Evolutionary conservation across 2,113 vertebrate species (phyloP), one percentile per base, ranked within the genome.

Genomic region (Hoplias malabaricus): DNA sequence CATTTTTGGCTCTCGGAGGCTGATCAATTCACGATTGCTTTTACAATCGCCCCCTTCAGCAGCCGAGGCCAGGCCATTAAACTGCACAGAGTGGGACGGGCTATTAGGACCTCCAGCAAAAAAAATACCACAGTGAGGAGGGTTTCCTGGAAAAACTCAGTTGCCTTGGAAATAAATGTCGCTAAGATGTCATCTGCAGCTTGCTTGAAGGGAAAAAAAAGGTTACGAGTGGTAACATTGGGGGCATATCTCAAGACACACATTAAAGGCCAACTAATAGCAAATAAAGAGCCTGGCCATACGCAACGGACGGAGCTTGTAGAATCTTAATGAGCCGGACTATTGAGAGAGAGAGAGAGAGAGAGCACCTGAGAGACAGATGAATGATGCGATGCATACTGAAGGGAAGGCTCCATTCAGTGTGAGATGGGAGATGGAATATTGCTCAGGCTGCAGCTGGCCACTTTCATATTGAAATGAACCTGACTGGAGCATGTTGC

Each of bases 381-480:
- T 83, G 50, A 80, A 77, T 62, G 69, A 68, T 57, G 50, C 14
- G 56, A 40, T 23, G 53, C 29, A 3, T 42, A 53, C 13, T 76
- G 77, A 68, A 71, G 50, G 66, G 38, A 65, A 33, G 69, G 65
- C n/a, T 43, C 25, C 63, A 70, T 74, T 74, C 65, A 79, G 66
- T 34, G 38, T 61, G 75, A 56, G 46, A 50, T 59, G 31, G 23
- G 62, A 72, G 71, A 70, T 59, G 59, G 61, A 59, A 79, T 62
- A 62, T 29, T 56, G 46, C 19, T 9, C 69, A 11, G 36, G 42
- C 67, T 63, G 69, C 82, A 80, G 82, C 78, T 77, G 82, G 69
- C 50, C 81, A 80, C 78, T 80, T 83, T 83, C 78, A 83, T 83
- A 80, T 83, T 80, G 54, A 77, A 83, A 83, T 83, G 63, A 80